phyloP scores from a whole-genome alignment of 1,140 invertebrate species.

The Saxidomus purpurata region DNA sequence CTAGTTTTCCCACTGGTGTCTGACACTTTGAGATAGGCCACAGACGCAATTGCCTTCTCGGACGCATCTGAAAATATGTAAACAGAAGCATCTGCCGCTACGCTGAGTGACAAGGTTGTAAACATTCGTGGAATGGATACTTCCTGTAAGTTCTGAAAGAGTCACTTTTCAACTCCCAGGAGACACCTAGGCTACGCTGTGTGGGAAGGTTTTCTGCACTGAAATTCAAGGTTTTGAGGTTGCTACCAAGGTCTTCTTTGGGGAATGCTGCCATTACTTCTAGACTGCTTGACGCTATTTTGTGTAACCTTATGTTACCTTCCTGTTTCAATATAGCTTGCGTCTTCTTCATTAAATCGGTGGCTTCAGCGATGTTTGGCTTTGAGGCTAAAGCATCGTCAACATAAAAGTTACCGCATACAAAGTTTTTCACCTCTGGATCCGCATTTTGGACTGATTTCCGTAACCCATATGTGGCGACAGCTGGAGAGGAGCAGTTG shows the following conservation, averaged over 20 bases:
- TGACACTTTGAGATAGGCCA: background rate
- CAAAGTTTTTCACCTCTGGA: conserved; percentile 56
- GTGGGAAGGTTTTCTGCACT: conserved; percentile 7
- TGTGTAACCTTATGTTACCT: conserved; percentile 61
- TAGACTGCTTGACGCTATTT: conserved; percentile 59
- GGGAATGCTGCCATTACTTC: conserved; percentile 59
- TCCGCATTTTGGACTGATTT: background rate
- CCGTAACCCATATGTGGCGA: background rate
- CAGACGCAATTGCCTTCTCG: conserved; percentile 25
- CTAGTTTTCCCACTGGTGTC: background rate
- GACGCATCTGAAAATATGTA: conserved; percentile 55
- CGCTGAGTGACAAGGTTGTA: conserved; percentile 68
- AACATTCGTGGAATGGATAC: conserved; percentile 53
- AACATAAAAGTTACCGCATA: conserved; percentile 65
- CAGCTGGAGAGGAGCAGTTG: background rate
- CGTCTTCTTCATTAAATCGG: conserved; percentile 62
- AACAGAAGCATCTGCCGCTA: conserved; percentile 81
- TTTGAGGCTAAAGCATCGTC: conserved; percentile 63
- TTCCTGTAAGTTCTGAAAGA: conserved; percentile 1
- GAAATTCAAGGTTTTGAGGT: conserved; percentile 39
- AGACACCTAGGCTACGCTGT: conserved; percentile 65
- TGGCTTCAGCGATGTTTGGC: background rate
- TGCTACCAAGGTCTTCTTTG: conserved; percentile 50
- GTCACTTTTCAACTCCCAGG: conserved; percentile 60
- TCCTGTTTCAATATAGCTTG: background rate